phyloP scores from a whole-genome alignment of 2,797 vertebrate genomes.

The Sus cebifrons region DNA sequence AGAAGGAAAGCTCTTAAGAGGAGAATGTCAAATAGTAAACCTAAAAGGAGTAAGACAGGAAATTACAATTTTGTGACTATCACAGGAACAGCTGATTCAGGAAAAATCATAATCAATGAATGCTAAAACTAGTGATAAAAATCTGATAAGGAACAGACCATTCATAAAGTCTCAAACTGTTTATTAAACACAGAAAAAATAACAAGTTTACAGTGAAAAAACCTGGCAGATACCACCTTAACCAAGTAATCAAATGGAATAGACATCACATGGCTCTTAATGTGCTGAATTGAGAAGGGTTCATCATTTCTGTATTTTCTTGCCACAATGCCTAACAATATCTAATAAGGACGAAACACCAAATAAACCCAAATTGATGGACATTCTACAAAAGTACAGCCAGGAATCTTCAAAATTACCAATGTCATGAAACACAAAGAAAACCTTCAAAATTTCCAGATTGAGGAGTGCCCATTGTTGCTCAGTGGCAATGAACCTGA shows the following conservation, averaged over 20 bases:
- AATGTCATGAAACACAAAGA: conserved; percentile 51
- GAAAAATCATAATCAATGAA: conserved; percentile 46
- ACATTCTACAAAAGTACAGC: conserved; percentile 24
- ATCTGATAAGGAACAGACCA: background rate
- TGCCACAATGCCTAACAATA: background rate
- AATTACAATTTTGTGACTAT: conserved; percentile 30
- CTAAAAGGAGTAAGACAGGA: background rate
- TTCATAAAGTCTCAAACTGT: background rate
- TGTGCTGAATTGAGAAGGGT: background rate
- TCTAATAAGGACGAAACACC: conserved; percentile 51
- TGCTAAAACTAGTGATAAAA: conserved; percentile 30
- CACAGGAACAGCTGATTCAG: background rate
- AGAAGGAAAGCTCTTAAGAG: conserved; percentile 6
- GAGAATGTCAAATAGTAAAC: conserved; percentile 61
- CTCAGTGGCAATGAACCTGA: too few species aligned
- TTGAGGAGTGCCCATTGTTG: background rate
- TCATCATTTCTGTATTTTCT: conserved; percentile 28
- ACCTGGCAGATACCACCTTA: conserved; percentile 25
- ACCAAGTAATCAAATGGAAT: background rate
- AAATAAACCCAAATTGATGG: conserved; percentile 46
- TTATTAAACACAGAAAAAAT: conserved; percentile 20
- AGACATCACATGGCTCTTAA: background rate
- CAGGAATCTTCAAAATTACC: background rate
- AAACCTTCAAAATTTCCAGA: conserved; percentile 23
- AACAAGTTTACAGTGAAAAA: background rate